These are phyloP conservation scores for Hydraecia micacea DNA, from an alignment of 2,888 invertebrate species.

Conservation along the genomic window DNA sequence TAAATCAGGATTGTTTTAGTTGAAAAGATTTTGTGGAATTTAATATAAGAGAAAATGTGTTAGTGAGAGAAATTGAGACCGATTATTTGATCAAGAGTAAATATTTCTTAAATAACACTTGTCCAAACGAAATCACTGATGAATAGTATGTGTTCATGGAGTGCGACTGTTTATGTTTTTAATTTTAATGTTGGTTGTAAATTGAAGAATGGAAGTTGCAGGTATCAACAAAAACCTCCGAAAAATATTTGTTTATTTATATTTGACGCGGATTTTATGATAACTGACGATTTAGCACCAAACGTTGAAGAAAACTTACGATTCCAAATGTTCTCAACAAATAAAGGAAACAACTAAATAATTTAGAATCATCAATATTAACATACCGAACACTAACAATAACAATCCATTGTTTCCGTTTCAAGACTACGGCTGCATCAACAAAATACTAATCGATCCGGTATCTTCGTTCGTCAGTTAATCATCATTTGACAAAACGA, in stretches of 20 bases:
- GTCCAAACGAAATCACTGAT: too few species aligned
- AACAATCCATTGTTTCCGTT: slow-evolving; percentile 53
- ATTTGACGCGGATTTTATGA: background rate
- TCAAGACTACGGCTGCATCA: slow-evolving; percentile 36
- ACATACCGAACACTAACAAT: slow-evolving; percentile 55
- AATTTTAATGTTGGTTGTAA: background rate
- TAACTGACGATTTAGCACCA: background rate
- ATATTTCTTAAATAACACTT: too few species aligned
- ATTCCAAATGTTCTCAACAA: slow-evolving; percentile 23
- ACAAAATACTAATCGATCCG: slow-evolving; percentile 51
- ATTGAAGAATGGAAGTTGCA: slow-evolving; percentile 9
- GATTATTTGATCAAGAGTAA: too few species aligned
- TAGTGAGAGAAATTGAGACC: background rate
- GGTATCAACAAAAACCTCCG: background rate
- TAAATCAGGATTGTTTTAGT: slow-evolving; percentile 35
- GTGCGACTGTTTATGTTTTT: background rate
- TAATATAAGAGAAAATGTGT: background rate
- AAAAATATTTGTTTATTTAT: background rate
- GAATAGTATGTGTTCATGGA: too few species aligned
- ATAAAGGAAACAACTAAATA: slow-evolving; percentile 9
- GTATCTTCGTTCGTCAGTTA: slow-evolving; percentile 38
- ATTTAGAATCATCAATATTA: slow-evolving; percentile 31
- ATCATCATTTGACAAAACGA: slow-evolving; percentile 57
- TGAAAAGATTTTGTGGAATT: slow-evolving; percentile 16
- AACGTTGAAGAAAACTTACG: background rate